phyloP scores from a whole-genome alignment of 2,888 invertebrate species.

The Parnassius orleans region DNA sequence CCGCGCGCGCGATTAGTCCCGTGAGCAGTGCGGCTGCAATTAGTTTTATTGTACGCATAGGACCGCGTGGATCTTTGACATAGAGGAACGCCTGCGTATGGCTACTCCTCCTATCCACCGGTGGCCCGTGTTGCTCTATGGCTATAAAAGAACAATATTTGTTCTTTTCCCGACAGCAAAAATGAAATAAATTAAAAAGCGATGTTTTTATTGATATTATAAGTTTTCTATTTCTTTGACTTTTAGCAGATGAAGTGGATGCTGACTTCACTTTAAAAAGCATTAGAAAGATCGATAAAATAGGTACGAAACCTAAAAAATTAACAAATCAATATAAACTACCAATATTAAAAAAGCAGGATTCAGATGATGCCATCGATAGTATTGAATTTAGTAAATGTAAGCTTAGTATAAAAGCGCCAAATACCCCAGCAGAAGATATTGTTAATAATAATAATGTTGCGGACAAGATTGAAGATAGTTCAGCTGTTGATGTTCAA shows the following conservation, averaged over 20 bases:
- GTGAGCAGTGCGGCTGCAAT: no score
- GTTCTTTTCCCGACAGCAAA: no score
- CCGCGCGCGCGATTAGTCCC: no score
- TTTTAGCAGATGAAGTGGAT: slow-evolving; percentile 36
- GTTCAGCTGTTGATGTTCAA: slow-evolving; percentile 26
- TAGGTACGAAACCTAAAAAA: slow-evolving; percentile 46
- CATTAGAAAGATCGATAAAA: slow-evolving; percentile 47
- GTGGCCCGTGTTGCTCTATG: no score
- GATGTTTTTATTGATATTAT: not conserved
- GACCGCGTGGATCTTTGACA: no score
- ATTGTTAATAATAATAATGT: slow-evolving; percentile 35
- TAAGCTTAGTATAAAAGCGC: slow-evolving; percentile 59
- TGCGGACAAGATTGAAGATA: slow-evolving; percentile 15
- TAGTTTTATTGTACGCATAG: no score
- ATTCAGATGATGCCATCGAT: slow-evolving; percentile 59
- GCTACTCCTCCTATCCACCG: no score
- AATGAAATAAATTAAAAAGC: no score
- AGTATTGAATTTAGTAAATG: slow-evolving; percentile 64
- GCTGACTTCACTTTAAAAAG: slow-evolving; percentile 36
- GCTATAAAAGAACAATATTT: no score
- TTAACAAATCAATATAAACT: slow-evolving; percentile 44
- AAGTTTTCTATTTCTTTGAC: not conserved
- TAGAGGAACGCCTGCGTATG: no score
- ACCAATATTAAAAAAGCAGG: slow-evolving; percentile 44
- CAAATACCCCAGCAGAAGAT: slow-evolving; percentile 36